A percentile compares a stretch with the other conserved stretches of the same genome.
These are phyloP conservation scores for Delphinapterus leucas DNA, from an alignment of 2,113 vertebrate species.

Conservation along the genomic window DNA sequence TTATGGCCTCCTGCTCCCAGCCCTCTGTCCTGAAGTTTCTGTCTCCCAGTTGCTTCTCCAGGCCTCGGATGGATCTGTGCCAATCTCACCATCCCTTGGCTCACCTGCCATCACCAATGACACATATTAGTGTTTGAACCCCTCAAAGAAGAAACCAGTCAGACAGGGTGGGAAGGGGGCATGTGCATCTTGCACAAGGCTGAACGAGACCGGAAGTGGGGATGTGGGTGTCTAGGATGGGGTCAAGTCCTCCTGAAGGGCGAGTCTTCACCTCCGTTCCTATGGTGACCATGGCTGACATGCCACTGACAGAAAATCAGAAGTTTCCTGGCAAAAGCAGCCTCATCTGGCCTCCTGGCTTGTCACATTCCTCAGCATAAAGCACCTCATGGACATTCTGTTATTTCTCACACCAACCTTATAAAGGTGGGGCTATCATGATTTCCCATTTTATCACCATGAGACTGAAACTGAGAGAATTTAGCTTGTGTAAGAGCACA, in stretches of 20 bases:
- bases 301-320: not conserved
- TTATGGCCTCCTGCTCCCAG: not conserved
- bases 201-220: not conserved
- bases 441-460: not conserved
- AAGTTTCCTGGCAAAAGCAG: not conserved
- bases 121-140: not conserved
- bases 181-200: not conserved
- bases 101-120: not conserved
- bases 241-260: not conserved
- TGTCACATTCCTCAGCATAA: not conserved
- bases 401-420: not conserved
- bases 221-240: too few species aligned
- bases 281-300: not conserved
- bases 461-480: not conserved
- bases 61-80: not conserved
- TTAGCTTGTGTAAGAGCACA: not conserved
- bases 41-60: not conserved
- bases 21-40: not conserved
- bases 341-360: not conserved
- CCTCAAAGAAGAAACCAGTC: not conserved
- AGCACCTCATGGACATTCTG: not conserved
- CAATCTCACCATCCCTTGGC: not conserved
- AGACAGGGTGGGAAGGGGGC: not conserved
- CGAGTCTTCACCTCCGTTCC: not conserved
- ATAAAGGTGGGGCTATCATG: not conserved